phyloP scores from a whole-genome alignment of 2,888 invertebrate genomes.

The Odontomyia ornata region DNA sequence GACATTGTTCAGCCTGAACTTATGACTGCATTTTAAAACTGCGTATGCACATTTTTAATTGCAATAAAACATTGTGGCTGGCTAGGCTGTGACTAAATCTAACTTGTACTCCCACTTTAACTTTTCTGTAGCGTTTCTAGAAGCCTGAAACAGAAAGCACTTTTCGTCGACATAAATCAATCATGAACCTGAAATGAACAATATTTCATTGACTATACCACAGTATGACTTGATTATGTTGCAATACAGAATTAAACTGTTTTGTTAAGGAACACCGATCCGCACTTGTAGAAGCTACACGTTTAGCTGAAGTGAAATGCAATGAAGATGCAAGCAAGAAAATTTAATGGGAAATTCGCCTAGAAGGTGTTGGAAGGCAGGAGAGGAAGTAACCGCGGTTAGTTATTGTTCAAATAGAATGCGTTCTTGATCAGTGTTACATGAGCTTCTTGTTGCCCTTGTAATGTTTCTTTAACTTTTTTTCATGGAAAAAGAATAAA shows the following conservation, averaged over 20 bases:
- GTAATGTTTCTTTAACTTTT: neutral
- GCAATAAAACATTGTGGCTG: slow-evolving; percentile 1
- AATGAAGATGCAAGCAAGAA: too few species aligned
- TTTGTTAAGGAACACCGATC: neutral
- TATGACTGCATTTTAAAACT: too few species aligned
- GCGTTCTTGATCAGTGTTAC: too few species aligned
- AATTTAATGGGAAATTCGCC: too few species aligned
- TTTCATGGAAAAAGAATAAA: neutral
- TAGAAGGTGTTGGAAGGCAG: too few species aligned
- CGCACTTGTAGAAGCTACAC: neutral
- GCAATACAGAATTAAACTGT: neutral
- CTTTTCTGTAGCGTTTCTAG: neutral
- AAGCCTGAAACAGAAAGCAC: neutral
- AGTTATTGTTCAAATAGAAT: neutral
- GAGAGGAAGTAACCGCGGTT: neutral
- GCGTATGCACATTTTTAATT: neutral
- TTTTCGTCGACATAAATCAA: slow-evolving; percentile 14
- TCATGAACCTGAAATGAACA: slow-evolving; percentile 2
- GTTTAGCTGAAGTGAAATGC: too few species aligned
- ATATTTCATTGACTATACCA: neutral
- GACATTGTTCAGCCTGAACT: too few species aligned
- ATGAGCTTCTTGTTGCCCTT: neutral
- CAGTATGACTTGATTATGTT: neutral
- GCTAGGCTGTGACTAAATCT: neutral
- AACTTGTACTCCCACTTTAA: neutral